Evolutionary conservation across 1,140 invertebrate species (phyloP), one percentile per base, ranked within the genome.

Genomic region (Hyles euphorbiae): DNA sequence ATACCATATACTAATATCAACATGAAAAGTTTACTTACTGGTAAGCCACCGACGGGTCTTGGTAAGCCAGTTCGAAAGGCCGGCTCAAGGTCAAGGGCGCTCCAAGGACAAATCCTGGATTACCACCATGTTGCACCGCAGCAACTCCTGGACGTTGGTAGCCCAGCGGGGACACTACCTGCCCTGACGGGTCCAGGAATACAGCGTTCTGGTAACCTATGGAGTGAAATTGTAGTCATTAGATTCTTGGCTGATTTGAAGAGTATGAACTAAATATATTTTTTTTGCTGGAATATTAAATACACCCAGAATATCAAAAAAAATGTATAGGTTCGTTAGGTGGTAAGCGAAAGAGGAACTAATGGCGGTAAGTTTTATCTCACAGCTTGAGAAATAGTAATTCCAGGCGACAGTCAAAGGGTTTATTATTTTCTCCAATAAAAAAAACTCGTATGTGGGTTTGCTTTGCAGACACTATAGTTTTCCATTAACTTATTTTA

Each of bases 151-250:
- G 63, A 65, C 5, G 51, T 51, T 22, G 68, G 52, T 72, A 77
- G 0, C 62, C 74, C 11, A 63, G 53, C 0, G 70, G 78, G 3
- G 72, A 61, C 5, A 72, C 50, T 12, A 67, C 68, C 56, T 81
- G 80, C 1, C 75, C 71, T 10, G 73, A 68, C 0, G 75, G 81
- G 43, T 76, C 67, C 5, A 83, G 45, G 3, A 80, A 63, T 4
- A 81, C 55, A n/a, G 78, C 62, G 46, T 76, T 78, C 54, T 85
- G 80, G 62, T 75, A 86, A 22, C 83, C 83, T 83, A 22, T 22
- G 22, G 22, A 22, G 2, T 22, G 22, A 22, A 22, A 22, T 22
- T 22, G 22, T 22, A 22, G 22, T 22, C 22, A 22, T 22, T 22
- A 22, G 22, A 22, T 22, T 22, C 22, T 22, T 22, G 22, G 22